These are phyloP conservation scores for Pentalonia nigronervosa DNA, from an alignment of 1,140 invertebrate species.

Conservation along the genomic window DNA sequence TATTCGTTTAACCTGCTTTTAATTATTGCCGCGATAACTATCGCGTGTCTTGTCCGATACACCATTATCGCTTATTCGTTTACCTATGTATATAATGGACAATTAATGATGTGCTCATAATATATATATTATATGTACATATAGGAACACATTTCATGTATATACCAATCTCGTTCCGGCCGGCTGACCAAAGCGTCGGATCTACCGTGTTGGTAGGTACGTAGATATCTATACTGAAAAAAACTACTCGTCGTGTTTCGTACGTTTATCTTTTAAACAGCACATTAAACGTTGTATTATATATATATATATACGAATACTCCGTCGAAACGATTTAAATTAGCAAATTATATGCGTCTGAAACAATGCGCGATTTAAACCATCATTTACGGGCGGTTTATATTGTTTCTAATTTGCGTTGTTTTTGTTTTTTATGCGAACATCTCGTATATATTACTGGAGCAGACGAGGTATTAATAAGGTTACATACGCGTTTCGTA, in stretches of 20 bases:
- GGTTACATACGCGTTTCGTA: neutral
- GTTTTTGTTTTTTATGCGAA: neutral
- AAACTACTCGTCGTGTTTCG: slow-evolving; percentile 23
- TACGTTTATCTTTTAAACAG: slow-evolving; percentile 25
- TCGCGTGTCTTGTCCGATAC: slow-evolving; percentile 15
- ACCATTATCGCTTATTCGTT: neutral
- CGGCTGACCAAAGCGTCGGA: slow-evolving; percentile 12
- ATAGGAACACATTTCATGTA: neutral
- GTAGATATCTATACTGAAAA: neutral
- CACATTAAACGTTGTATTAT: slow-evolving; percentile 15
- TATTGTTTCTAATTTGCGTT: neutral
- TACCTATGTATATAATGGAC: slow-evolving; percentile 14
- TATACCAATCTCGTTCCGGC: slow-evolving; percentile 5
- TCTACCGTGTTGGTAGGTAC: neutral
- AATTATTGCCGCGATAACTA: slow-evolving; percentile 42
- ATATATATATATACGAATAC: neutral
- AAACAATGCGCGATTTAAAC: slow-evolving; percentile 22
- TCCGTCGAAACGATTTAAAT: slow-evolving; percentile 7
- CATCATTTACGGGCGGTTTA: neutral
- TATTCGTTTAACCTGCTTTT: neutral
- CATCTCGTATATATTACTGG: neutral
- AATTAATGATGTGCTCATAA: neutral
- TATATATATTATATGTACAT: neutral
- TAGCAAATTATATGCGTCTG: neutral
- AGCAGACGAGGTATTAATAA: neutral